These are phyloP conservation scores for Liopterus haemorrhoidalis DNA, from an alignment of 2,888 invertebrate species.

Conservation along the genomic window DNA sequence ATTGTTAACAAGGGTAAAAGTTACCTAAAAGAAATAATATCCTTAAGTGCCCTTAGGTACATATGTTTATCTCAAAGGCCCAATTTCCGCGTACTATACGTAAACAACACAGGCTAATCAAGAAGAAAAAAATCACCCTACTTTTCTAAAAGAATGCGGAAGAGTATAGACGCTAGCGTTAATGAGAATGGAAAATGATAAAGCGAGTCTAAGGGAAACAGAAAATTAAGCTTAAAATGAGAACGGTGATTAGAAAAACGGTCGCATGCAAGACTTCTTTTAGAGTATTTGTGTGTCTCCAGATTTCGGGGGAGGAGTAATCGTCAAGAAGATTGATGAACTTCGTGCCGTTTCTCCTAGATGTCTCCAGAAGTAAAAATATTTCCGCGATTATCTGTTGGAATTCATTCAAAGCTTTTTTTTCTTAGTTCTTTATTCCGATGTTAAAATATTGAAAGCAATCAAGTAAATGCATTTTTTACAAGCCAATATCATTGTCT, in stretches of 20 bases:
- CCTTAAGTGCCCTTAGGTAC: too few relatives aligned
- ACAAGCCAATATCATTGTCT: too few relatives aligned
- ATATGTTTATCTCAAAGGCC: too few relatives aligned
- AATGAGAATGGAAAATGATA: slow-evolving; percentile 23
- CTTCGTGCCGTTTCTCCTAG: slow-evolving; percentile 9
- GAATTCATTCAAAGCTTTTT: too few relatives aligned
- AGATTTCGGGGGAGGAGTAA: slow-evolving; percentile 18
- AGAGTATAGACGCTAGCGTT: slow-evolving; percentile 9
- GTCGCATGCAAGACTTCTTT: slow-evolving; percentile 1
- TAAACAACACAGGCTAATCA: slow-evolving; percentile 12
- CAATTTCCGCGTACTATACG: background rate
- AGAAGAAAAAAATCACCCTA: slow-evolving; percentile 14
- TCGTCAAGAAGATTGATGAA: slow-evolving; percentile 22
- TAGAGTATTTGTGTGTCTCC: slow-evolving; percentile 8
- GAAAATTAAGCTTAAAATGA: slow-evolving; percentile 20
- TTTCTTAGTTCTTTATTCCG: too few relatives aligned
- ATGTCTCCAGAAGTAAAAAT: slow-evolving; percentile 17
- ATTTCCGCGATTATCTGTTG: too few relatives aligned
- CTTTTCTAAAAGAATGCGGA: slow-evolving; percentile 8
- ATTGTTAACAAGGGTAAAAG: too few relatives aligned
- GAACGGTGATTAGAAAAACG: slow-evolving; percentile 19
- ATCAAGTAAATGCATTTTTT: too few relatives aligned
- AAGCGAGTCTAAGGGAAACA: slow-evolving; percentile 20
- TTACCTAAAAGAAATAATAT: too few relatives aligned
- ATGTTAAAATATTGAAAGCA: too few relatives aligned